Evolutionary conservation across 2,888 invertebrate species (phyloP).

Genomic region (Zootermopsis nevadensis): DNA sequence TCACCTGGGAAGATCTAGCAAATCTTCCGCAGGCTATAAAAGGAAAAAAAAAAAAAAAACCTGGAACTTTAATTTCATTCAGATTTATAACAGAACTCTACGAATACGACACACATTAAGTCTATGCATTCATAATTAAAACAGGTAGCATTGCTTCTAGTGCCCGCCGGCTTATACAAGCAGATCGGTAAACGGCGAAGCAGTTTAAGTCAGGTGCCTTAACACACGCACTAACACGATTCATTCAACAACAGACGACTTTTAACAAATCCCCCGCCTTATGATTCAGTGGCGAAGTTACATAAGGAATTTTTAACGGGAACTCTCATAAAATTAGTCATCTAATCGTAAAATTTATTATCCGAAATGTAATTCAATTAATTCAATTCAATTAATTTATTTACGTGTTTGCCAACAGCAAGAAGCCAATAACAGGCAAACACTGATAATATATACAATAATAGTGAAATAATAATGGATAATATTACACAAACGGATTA

Average conservation of each 20-base stretch:
- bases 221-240: background rate
- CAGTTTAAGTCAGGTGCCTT: background rate
- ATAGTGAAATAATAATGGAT: no score
- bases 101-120: background rate
- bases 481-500: no score
- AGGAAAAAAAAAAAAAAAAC: background rate
- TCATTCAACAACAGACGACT: background rate
- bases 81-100: background rate
- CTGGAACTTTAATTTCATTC: conserved; percentile 20
- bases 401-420: no score
- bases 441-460: no score
- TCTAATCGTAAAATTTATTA: no score
- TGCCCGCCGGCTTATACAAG: conserved; percentile 15
- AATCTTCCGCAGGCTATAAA: conserved; percentile 10
- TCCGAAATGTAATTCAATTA: no score
- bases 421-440: no score
- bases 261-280: background rate
- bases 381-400: no score
- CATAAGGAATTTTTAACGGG: no score
- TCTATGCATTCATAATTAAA: conserved; percentile 32
- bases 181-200: background rate
- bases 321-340: no score
- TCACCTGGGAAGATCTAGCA: conserved; percentile 11
- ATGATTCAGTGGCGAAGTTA: no score
- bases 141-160: conserved; percentile 9